These are phyloP conservation scores for Echinarachnius parma DNA, from an alignment of 53 echinoderm and acorn worm species.

Conservation along the genomic window DNA sequence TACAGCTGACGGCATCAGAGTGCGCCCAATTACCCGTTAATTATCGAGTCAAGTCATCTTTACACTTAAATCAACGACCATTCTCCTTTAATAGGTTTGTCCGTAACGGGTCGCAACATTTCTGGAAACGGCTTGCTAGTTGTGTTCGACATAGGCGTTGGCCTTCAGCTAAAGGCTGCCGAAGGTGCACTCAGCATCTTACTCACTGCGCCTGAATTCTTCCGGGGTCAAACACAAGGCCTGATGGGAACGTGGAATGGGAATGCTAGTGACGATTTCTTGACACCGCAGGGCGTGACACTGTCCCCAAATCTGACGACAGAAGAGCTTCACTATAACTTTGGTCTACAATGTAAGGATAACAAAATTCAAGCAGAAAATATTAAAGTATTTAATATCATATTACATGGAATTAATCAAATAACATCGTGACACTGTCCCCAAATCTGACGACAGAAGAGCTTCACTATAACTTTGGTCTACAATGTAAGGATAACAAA, in stretches of 20 bases:
- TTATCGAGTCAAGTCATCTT: no score
- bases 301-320: conserved; percentile 2
- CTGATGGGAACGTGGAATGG: conserved; percentile 38
- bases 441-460: no score
- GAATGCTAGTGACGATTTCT: conserved; percentile 13
- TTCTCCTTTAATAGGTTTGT: not conserved
- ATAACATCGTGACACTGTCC: no score
- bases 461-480: no score
- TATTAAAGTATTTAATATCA: no score
- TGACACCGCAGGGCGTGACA: not conserved
- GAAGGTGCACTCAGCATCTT: conserved; percentile 27
- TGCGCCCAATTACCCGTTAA: no score
- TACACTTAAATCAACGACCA: no score
- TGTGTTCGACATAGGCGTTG: conserved; percentile 13
- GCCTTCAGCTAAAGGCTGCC: not conserved
- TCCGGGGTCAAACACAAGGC: conserved; percentile 12
- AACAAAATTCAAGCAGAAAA: no score
- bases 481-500: no score
- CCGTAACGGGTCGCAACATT: not conserved
- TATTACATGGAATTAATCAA: no score
- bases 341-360: conserved; percentile 17
- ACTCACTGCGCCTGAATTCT: not conserved
- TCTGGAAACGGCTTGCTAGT: conserved; percentile 5
- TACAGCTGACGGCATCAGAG: no score
- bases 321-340: conserved; percentile 8